Percentiles rank a stretch among this genome's conserved stretches.
Conservation (phyloP, 1,140 invertebrate species). For the Dreissena polymorpha region DNA sequence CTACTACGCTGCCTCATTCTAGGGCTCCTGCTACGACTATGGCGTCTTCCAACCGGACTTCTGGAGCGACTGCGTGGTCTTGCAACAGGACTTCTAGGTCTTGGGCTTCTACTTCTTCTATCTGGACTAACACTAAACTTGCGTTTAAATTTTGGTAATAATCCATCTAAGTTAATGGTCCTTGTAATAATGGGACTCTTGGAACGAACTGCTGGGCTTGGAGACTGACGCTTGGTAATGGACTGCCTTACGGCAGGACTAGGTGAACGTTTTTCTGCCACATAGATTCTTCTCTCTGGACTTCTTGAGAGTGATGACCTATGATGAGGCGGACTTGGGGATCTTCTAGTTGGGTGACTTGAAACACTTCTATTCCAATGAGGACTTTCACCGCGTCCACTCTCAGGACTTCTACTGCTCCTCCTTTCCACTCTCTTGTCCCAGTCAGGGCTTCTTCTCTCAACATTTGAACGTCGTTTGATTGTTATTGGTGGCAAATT, state of each 20-base stretch:
- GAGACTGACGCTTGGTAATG: background rate
- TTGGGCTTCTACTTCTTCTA: slow-evolving; percentile 18
- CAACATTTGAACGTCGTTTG: slow-evolving; percentile 32
- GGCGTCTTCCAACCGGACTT: slow-evolving; percentile 19
- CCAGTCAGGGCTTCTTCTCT: slow-evolving; percentile 37
- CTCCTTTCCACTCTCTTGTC: slow-evolving; percentile 25
- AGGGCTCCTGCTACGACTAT: background rate
- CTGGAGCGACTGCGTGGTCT: background rate
- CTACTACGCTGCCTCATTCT: background rate
- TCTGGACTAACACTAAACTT: slow-evolving; percentile 33
- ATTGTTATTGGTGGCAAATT: slow-evolving; percentile 49
- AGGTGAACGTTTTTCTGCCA: background rate
- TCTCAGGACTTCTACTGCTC: slow-evolving; percentile 31
- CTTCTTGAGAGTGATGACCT: background rate
- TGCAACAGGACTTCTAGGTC: background rate
- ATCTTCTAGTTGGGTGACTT: slow-evolving; percentile 3
- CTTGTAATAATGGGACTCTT: slow-evolving; percentile 32
- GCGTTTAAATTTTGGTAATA: slow-evolving; percentile 35
- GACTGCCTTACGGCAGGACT: background rate
- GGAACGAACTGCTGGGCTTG: slow-evolving; percentile 12
- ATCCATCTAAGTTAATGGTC: slow-evolving; percentile 38
- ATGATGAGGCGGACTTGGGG: background rate
- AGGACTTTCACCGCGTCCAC: slow-evolving; percentile 31
- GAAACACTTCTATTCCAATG: slow-evolving; percentile 44
- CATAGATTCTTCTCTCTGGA: background rate